Evolutionary conservation across 1,140 invertebrate genomes (phyloP), one percentile per base, ranked within the genome.

Genomic region (Lasaia peninsularis): DNA sequence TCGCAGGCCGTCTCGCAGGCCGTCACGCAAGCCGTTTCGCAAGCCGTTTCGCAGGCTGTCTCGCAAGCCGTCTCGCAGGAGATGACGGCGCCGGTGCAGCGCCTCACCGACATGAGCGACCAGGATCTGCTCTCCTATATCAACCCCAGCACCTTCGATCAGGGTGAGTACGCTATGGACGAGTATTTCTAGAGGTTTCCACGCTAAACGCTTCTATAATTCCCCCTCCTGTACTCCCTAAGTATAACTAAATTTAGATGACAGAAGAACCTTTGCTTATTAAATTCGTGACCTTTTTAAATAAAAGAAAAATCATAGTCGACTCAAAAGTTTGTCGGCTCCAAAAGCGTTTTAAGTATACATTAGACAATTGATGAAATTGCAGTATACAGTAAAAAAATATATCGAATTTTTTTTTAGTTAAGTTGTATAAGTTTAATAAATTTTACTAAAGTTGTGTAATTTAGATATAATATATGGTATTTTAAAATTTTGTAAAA

Each of bases 41-140:
- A 91, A 62, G 91, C 90, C 1, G 91, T 91, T 1, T 90, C 89
- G 60, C 91, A 92, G 62, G 91, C 91, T 0, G 91, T 92, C 4
- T 91, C 91, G 56, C 91, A 92, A 70, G 90, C 91, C 11, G 92
- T 92, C 2, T 91, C 91, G 56, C 91, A 92, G 65, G 91, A 92
- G 60, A 92, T 92, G 59, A 90, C 92, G 58, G 91, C 89, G 16
- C 85, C 87, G 7, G 87, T 89, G 67, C 93, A 94, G 76, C 93
- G 94, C 21, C 89, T 96, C 56, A 94, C 94, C 14, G 92, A 93
- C 51, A 95, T 96, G 92, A 95, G 94, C 52, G 95, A 96, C 71
- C 94, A 94, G 78, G 95, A 96, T 89, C 90, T 96, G 56, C 91
- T 96, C 50, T 95, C 93, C 75, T 95, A 96, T 77, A 96, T 96